Percentiles rank a stretch among this genome's conserved stretches.
Conservation (phyloP, 64 coral and sea anemone species). For the Catalaphyllia jardinei region DNA sequence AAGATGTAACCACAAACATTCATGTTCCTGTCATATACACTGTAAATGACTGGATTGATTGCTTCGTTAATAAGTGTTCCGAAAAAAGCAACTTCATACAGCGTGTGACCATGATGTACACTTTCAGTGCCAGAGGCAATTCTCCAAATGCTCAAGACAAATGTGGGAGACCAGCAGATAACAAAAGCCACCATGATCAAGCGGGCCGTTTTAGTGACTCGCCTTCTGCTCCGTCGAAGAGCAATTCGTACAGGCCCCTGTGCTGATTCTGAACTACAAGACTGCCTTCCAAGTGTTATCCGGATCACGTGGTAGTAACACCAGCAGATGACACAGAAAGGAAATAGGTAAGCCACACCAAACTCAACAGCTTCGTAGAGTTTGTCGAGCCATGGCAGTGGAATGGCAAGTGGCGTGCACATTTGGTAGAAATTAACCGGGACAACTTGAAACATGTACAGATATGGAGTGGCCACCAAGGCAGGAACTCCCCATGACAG, state of each 20-base stretch:
- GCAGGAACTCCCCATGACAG: constrained; percentile 52
- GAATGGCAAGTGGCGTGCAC: constrained; percentile 48
- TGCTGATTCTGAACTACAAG: not conserved
- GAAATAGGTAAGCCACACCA: constrained; percentile 9
- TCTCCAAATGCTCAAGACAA: constrained; percentile 46
- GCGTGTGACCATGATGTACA: constrained; percentile 5
- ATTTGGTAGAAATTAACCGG: not conserved
- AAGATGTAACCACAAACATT: not conserved
- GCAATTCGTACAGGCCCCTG: not conserved
- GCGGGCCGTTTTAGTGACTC: constrained; percentile 36
- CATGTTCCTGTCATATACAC: constrained; percentile 13
- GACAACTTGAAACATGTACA: constrained; percentile 30
- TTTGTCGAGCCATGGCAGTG: constrained; percentile 68
- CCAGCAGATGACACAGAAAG: constrained; percentile 53
- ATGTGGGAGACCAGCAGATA: constrained; percentile 58
- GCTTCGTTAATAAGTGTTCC: constrained; percentile 62
- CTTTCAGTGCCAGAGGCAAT: constrained; percentile 44
- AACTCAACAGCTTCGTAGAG: constrained; percentile 52
- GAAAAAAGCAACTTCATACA: constrained; percentile 55
- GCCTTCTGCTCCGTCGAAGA: constrained; percentile 33
- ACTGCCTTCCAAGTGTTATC: constrained; percentile 22
- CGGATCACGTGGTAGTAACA: constrained; percentile 59
- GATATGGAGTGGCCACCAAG: constrained; percentile 20
- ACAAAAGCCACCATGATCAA: constrained; percentile 42
- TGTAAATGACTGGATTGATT: constrained; percentile 56